phyloP scores from a whole-genome alignment of 2,113 vertebrate species.

The Solenodon paradoxus region DNA sequence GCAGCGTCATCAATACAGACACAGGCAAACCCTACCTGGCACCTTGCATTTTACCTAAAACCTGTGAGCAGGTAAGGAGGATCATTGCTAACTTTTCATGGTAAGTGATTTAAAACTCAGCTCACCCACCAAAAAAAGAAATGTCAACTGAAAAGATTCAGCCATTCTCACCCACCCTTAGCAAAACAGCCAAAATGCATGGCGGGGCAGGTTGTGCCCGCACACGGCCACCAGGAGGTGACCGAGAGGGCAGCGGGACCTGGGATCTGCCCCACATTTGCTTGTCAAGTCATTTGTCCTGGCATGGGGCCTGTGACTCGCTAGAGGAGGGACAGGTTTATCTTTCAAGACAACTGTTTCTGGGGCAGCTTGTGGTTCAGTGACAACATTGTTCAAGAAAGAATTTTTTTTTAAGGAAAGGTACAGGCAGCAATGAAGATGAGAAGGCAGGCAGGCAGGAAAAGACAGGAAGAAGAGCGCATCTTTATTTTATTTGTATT shows the following conservation, averaged over 20 bases:
- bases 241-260: neutral
- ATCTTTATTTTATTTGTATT: too few species aligned
- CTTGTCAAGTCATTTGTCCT: neutral
- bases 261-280: neutral
- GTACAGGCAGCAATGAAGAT: too few species aligned
- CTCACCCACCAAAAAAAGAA: neutral
- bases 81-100: neutral
- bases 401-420: too few species aligned
- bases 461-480: too few species aligned
- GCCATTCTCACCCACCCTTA: neutral
- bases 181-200: neutral
- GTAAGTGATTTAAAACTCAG: constrained; percentile 13
- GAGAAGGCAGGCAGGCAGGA: too few species aligned
- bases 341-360: too few species aligned
- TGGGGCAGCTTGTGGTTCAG: too few species aligned
- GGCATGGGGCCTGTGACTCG: neutral
- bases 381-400: too few species aligned
- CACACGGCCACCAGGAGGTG: too few species aligned
- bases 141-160: neutral
- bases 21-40: constrained; percentile 42
- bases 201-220: neutral
- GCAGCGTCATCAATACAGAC: constrained; percentile 56
- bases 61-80: constrained; percentile 66
- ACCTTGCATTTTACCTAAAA: constrained; percentile 66
- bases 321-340: neutral